Percentiles rank a stretch among this genome's conserved stretches.
Evolutionary conservation across 2,888 invertebrate species (phyloP).

Genomic region (Mystacides longicornis): DNA sequence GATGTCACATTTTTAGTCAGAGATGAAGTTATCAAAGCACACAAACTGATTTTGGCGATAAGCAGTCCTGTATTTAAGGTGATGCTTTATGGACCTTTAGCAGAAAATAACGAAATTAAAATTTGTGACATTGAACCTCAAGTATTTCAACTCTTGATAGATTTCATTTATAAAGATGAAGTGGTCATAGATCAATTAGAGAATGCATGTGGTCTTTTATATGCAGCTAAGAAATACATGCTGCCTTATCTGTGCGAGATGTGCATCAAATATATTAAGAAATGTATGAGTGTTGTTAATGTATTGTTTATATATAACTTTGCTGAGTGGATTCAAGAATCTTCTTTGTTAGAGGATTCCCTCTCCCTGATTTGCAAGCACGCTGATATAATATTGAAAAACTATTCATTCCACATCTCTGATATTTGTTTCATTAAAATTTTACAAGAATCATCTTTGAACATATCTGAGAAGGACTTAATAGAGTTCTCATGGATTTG

Average conservation of each 20-base stretch:
- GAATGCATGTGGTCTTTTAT: conserved; percentile 55
- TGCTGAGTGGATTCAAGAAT: conserved; percentile 51
- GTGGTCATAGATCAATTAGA: conserved; percentile 48
- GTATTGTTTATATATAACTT: conserved; percentile 53
- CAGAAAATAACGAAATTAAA: conserved; percentile 42
- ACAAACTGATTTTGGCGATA: conserved; percentile 56
- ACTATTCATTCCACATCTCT: conserved; percentile 44
- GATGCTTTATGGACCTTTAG: conserved; percentile 58
- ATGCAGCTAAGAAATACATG: conserved; percentile 60
- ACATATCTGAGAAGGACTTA: conserved; percentile 47
- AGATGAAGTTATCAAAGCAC: conserved; percentile 48
- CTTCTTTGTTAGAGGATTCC: conserved; percentile 45
- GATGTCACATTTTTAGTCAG: conserved; percentile 53
- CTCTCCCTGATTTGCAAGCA: conserved; percentile 50
- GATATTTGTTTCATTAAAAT: conserved; percentile 43
- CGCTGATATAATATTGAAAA: conserved; percentile 46
- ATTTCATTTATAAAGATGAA: conserved; percentile 56
- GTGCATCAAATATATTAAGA: conserved; percentile 48
- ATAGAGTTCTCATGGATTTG: conserved; percentile 49
- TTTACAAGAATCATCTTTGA: conserved; percentile 44
- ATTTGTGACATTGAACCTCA: conserved; percentile 54
- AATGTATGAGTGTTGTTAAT: conserved; percentile 50
- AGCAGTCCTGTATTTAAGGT: conserved; percentile 63
- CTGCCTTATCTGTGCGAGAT: conserved; percentile 45
- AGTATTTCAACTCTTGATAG: conserved; percentile 52